Conservation (phyloP, 2,113 vertebrate genomes). For the Plecturocebus donacophilus region DNA sequence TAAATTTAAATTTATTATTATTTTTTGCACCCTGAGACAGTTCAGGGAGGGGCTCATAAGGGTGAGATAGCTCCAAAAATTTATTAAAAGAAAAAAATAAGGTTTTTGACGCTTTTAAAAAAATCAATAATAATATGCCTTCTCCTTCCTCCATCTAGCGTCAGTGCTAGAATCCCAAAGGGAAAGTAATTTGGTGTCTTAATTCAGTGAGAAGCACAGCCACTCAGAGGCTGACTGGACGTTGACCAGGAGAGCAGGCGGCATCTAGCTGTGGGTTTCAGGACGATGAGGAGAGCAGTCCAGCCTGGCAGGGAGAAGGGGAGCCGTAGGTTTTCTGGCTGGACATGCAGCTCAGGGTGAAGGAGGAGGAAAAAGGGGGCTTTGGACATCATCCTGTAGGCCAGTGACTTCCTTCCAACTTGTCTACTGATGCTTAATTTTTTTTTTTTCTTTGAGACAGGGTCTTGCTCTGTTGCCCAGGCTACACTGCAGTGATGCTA, state of each 20-base stretch:
- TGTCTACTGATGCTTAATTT: too few species aligned
- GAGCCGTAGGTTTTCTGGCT: neutral
- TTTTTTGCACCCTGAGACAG: too few species aligned
- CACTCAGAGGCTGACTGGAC: neutral
- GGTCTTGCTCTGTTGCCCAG: too few species aligned
- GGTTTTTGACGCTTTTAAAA: neutral
- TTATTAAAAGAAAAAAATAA: neutral
- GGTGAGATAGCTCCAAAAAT: neutral
- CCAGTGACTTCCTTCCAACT: too few species aligned
- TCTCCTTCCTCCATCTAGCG: neutral
- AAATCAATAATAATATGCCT: neutral
- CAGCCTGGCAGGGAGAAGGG: too few species aligned
- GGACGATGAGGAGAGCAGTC: neutral
- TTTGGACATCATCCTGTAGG: too few species aligned
- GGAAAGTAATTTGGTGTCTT: neutral
- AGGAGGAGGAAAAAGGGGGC: too few species aligned
- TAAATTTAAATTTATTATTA: too few species aligned
- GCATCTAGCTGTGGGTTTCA: neutral
- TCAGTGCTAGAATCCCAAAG: neutral
- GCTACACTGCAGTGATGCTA: too few species aligned
- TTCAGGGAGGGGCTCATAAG: too few species aligned
- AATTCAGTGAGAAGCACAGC: neutral
- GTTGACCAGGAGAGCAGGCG: neutral
- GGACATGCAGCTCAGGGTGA: neutral
- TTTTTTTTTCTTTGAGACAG: too few species aligned